Evolutionary conservation across 2,113 vertebrate genomes (phyloP), one percentile per base, ranked within the genome.

Genomic region (Prunella himalayana): DNA sequence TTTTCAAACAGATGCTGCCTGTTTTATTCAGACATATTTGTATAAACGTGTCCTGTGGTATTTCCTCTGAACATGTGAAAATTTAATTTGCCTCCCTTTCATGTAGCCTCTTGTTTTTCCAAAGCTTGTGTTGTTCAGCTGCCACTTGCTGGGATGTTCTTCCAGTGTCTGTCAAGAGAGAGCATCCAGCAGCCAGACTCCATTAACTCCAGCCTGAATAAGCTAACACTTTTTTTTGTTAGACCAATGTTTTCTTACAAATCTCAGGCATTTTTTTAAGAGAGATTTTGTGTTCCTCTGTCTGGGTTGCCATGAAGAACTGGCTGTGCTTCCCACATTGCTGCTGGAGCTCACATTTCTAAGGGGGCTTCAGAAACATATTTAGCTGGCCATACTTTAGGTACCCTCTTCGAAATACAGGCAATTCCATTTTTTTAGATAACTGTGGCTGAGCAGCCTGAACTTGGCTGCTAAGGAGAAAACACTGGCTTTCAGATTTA

Each of bases 11-110:
- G 95, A 96, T 96, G 90, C 95, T 97, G 95, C 77, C 20, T 57
- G 10, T 84, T 86, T 82, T 66, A 27, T 82, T 95, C 92, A 90
- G 91, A 87, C 88, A 27, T 31, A 68, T 91, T 87, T 85, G 63
- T 94, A 71, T 76, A 96, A 93, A 87, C 53, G 54, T 77, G 73
- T 64, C 93, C 90, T 92, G 50, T 81, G 89, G 75, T 91, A 96
- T 96, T 92, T 98, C 95, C 90, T 92, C 84, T 15, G 21, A 84
- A 95, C 96, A 92, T 96, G 92, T 97, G 97, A 97, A 94, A 95
- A 96, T 91, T 88, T 96, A 88, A 97, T 97, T 97, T 97, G 64
- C 63, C 60, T 95, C 71, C 61, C 84, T 83, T 81, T 91, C 47
- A 51, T 90, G 44, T 42, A 82, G 54, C 44, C 85, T 49, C 53